Evolutionary conservation across 2,888 invertebrate species (phyloP).

Genomic region (Hydropsyche betteni): DNA sequence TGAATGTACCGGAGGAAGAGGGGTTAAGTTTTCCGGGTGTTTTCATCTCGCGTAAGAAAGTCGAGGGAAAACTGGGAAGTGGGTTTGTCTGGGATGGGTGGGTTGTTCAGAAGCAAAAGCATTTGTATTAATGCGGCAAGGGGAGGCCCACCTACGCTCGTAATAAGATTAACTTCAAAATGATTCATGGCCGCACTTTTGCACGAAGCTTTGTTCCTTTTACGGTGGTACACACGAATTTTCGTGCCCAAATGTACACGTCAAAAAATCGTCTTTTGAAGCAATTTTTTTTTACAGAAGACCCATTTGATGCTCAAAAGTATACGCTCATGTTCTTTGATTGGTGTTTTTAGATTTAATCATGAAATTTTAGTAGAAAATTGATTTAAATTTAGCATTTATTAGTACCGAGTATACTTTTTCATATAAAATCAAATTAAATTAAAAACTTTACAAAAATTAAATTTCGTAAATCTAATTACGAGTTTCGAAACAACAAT

Average conservation of each 20-base stretch:
- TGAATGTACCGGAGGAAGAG: neutral
- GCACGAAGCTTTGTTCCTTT: constrained; percentile 30
- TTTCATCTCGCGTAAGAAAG: constrained; percentile 19
- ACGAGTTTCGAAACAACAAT: too few relatives aligned
- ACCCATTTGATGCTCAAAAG: too few relatives aligned
- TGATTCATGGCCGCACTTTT: constrained; percentile 43
- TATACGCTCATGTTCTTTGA: too few relatives aligned
- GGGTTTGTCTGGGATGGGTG: neutral
- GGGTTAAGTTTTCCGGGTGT: constrained; percentile 4
- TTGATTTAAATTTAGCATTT: too few relatives aligned
- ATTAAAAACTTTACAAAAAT: too few relatives aligned
- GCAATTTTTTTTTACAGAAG: too few relatives aligned
- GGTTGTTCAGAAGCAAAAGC: constrained; percentile 38
- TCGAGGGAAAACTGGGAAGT: constrained; percentile 17
- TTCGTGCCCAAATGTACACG: constrained; percentile 1
- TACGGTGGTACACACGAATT: constrained; percentile 8
- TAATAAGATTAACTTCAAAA: constrained; percentile 46
- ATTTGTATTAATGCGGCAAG: constrained; percentile 41
- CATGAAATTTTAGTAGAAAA: too few relatives aligned
- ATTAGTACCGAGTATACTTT: too few relatives aligned
- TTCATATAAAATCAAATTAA: too few relatives aligned
- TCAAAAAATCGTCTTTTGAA: neutral
- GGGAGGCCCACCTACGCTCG: constrained; percentile 28
- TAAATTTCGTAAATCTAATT: too few relatives aligned
- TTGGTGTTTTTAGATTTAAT: too few relatives aligned